Base-by-base conservation (phyloP, 2,113 vertebrate genomes). In the Carassius auratus region DNA sequence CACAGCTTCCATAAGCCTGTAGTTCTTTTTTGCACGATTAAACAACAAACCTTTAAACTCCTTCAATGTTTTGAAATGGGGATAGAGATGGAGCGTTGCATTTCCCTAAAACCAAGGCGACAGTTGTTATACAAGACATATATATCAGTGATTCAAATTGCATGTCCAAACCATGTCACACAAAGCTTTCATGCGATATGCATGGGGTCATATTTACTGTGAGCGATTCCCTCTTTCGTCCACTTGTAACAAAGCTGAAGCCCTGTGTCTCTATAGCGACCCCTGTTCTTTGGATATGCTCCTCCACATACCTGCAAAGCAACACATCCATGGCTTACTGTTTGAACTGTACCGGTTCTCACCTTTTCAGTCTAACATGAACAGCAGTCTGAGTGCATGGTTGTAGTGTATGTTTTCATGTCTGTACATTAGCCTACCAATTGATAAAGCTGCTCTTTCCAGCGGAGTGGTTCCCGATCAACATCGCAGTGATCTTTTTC, bases 401-500 rank as follows among this genome's bases (percentile, higher is more conserved):
- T 15, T 26, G 17, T 13, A 42, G 36, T 14, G 7, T 17, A 55
- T 19, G 26, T 52, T 61, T 21, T 61, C 8, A 61, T n/a, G 57
- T 8, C 17, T 19, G 33, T 9, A 26, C 8, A 33, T 55, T 19
- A n/a, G 10, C 38, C 88, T 91, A 96, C 96, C 96, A 96, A 88
- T 96, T 96, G 77, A 96, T 95, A 83, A 96, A 96, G 81, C 95
- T 95, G 90, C 96, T 96, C 90, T 96, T 96, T 57, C 96, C 96
- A 76, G 96, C 96, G 0, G 95, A 96, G 91, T 96, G 96, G 87
- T 96, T 96, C 0, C 96, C 96, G 93, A 96, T 96, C 86, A 96
- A 86, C 95, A 96, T 93, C 55, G 96, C 95, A 0, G 94, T 96
- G 87, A 96, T 96, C 89, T 96, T 96, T 84, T 96, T 96, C 33